Percentiles rank a stretch among this genome's conserved stretches.
These are phyloP conservation scores for Oceanites oceanicus DNA, from an alignment of 2,113 vertebrate genomes.

Conservation along the genomic window DNA sequence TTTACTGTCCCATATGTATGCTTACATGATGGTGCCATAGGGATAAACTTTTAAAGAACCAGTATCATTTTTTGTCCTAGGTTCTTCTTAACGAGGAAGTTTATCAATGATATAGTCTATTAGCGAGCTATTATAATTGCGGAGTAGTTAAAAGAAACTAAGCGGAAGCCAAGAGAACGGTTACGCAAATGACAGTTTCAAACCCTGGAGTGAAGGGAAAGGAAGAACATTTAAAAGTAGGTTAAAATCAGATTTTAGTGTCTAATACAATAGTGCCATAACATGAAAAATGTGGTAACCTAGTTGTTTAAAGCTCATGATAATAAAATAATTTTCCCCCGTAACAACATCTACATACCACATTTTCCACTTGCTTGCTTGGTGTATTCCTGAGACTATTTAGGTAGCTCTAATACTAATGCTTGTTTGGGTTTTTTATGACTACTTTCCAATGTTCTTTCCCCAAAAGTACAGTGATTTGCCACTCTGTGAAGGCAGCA, in stretches of 20 bases:
- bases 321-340: not conserved
- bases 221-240: slow-evolving; percentile 45
- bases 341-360: not conserved
- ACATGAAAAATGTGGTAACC: not conserved
- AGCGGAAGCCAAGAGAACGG: not conserved
- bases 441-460: not conserved
- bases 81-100: slow-evolving; percentile 65
- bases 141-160: not conserved
- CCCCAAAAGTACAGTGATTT: not conserved
- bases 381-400: not conserved
- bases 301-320: not conserved
- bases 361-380: slow-evolving; percentile 4
- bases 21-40: slow-evolving; percentile 96
- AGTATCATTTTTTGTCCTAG: slow-evolving; percentile 78
- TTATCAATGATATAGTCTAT: slow-evolving; percentile 62
- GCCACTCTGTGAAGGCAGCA: not conserved
- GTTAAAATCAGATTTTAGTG: slow-evolving; percentile 55
- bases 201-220: not conserved
- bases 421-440: not conserved
- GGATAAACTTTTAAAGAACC: slow-evolving; percentile 94
- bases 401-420: slow-evolving; percentile 6
- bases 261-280: not conserved
- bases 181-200: not conserved
- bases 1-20: slow-evolving; percentile 98
- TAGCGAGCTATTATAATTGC: slow-evolving; percentile 67